These are phyloP conservation scores for Triops cancriformis DNA, from an alignment of 1,140 invertebrate species.

Conservation along the genomic window DNA sequence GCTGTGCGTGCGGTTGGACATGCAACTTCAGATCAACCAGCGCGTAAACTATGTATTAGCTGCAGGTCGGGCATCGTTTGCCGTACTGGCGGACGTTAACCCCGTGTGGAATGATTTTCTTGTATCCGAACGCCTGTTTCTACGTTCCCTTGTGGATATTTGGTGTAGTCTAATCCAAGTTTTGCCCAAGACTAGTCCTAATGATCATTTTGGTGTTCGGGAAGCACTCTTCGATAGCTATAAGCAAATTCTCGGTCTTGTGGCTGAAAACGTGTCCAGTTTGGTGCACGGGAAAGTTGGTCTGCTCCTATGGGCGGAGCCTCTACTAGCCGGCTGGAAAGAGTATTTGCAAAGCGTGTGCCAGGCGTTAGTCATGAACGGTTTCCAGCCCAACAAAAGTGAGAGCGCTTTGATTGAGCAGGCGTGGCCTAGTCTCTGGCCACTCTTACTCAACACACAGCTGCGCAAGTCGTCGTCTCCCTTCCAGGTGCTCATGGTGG, in stretches of 20 bases:
- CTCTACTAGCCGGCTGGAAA: neutral
- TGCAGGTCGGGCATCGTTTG: neutral
- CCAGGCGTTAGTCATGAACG: conserved; percentile 55
- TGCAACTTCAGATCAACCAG: neutral
- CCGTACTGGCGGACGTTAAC: neutral
- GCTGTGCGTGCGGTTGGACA: neutral
- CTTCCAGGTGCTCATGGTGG: conserved; percentile 29
- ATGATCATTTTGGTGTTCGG: neutral
- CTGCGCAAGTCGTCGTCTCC: conserved; percentile 28
- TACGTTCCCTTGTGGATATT: neutral
- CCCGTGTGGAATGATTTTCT: neutral
- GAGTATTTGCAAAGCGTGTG: conserved; percentile 43
- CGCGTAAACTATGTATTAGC: neutral
- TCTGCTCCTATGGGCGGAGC: neutral
- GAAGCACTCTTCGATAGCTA: neutral
- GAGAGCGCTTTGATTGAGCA: conserved; percentile 29
- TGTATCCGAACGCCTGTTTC: neutral
- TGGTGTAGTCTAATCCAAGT: neutral
- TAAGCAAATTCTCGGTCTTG: neutral
- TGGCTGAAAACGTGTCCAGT: neutral
- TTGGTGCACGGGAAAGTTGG: neutral
- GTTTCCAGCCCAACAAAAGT: conserved; percentile 27
- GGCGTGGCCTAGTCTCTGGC: conserved; percentile 20
- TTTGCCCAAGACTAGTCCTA: neutral
- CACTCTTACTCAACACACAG: conserved; percentile 23